Evolutionary conservation across 2,888 invertebrate species (phyloP).

Genomic region (Alcis repandata): DNA sequence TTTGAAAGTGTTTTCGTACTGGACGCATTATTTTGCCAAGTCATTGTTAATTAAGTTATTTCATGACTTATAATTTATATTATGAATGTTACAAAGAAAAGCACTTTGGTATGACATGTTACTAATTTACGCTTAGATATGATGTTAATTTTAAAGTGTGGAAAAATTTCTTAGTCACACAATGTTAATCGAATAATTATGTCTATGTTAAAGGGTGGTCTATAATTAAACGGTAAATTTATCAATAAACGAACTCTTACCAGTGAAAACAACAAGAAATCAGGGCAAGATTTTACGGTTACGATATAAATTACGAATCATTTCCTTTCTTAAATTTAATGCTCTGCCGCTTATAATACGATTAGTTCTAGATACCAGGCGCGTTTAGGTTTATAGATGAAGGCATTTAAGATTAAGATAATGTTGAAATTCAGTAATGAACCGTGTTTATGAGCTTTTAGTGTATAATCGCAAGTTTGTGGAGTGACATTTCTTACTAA

Average conservation of each 20-base stretch:
- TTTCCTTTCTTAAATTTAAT: conserved; percentile 65
- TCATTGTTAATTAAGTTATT: conserved; percentile 67
- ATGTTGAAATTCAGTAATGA: background rate
- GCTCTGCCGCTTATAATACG: conserved; percentile 56
- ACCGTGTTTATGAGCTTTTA: background rate
- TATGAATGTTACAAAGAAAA: conserved; percentile 40
- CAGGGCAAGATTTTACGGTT: conserved; percentile 73
- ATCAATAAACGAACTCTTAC: conserved; percentile 48
- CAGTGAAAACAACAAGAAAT: conserved; percentile 66
- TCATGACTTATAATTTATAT: conserved; percentile 65
- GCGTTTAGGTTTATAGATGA: conserved; percentile 5
- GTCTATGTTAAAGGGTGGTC: conserved; percentile 53
- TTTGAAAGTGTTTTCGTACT: conserved; percentile 2
- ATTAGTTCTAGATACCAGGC: conserved; percentile 41
- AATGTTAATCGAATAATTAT: background rate
- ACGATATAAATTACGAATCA: conserved; percentile 68
- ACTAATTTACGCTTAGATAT: background rate
- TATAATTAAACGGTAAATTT: conserved; percentile 49
- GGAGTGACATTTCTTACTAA: no score
- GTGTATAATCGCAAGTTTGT: no score
- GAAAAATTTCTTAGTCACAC: background rate
- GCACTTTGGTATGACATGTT: conserved; percentile 6
- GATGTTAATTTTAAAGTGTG: background rate
- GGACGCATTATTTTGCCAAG: conserved; percentile 47
- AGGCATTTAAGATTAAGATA: background rate